Percentiles rank a stretch among this genome's conserved stretches.
Conservation (phyloP, 2,888 invertebrate species). For the Tethea ocularis region DNA sequence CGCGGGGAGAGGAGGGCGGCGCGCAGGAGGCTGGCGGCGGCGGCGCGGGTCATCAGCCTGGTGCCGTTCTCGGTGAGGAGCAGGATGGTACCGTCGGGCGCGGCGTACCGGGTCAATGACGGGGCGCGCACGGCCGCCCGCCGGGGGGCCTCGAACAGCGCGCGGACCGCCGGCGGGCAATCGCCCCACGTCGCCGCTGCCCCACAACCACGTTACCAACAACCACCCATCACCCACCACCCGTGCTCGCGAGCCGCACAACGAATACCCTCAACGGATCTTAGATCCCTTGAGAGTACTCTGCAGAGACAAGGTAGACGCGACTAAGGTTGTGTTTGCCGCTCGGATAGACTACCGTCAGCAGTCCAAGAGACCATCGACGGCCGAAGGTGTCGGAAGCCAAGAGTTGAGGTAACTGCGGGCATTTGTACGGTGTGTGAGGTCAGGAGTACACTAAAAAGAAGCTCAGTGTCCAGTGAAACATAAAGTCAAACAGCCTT, state of each 20-base stretch:
- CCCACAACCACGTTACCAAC: conserved; percentile 79
- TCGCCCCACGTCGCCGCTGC: conserved; percentile 79
- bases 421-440: conserved; percentile 83
- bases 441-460: conserved; percentile 83
- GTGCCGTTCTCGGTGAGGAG: conserved; percentile 87
- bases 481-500: conserved; percentile 80
- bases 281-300: conserved; percentile 68
- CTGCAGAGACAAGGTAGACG: conserved; percentile 59
- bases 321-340: conserved; percentile 70
- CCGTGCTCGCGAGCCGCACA: conserved; percentile 63
- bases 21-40: conserved; percentile 81
- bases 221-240: conserved; percentile 69
- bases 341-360: conserved; percentile 48
- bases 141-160: conserved; percentile 79
- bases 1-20: conserved; percentile 82
- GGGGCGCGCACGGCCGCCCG: conserved; percentile 73
- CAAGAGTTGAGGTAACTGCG: conserved; percentile 83
- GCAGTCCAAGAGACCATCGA: conserved; percentile 53
- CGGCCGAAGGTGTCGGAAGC: conserved; percentile 80
- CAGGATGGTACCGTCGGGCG: conserved; percentile 85
- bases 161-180: conserved; percentile 81
- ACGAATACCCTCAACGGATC: conserved; percentile 70
- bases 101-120: conserved; percentile 84
- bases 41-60: conserved; percentile 81
- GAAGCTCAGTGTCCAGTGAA: conserved; percentile 81